Evolutionary conservation across 2,797 vertebrate species (phyloP), one percentile per base, ranked within the genome.

Genomic region (Dipus sagitta): DNA sequence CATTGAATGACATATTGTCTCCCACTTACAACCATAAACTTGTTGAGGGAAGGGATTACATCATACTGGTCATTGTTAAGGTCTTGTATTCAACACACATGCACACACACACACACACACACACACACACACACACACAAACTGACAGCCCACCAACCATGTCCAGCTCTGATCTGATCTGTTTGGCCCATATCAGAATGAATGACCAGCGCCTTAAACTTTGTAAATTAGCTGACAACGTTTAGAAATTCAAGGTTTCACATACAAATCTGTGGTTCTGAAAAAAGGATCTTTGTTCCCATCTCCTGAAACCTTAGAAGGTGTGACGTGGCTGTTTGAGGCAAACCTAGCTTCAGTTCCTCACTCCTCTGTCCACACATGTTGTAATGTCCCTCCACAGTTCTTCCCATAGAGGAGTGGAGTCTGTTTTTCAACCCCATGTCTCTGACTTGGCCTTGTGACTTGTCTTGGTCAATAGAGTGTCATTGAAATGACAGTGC

Each of bases 271-370:
- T 95, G 58, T 60, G 78, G 91, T 84, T 92, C 82, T 88, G 28
- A 38, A 38, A 38, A 38, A 38, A 38, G 38, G 38, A 38, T 38
- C 38, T 38, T 38, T 38, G 38, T 38, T 38, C 38, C 38, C 38
- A 38, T 26, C 70, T 93, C 77, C 70, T 71, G 24, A 84, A 94
- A 92, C 86, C 38, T 60, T 78, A 65, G 26, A 94, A 92, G 71
- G 30, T 9, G 67, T 42, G 13, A 24, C n/a, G 10, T 67, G 12
- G 20, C 47, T 28, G 17, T 54, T 3, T 21, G 32, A 71, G 20
- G 23, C 74, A 71, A 93, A 76, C 70, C 26, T 58, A 28, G 15
- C 58, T 47, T 84, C 47, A 13, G 28, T 67, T 84, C 60, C 64
- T 92, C 17, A n/a, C 32, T 13, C 34, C 20, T 84, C 34, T 47